phyloP scores from a whole-genome alignment of 2,113 vertebrate species.

The Cyrtonyx montezumae region DNA sequence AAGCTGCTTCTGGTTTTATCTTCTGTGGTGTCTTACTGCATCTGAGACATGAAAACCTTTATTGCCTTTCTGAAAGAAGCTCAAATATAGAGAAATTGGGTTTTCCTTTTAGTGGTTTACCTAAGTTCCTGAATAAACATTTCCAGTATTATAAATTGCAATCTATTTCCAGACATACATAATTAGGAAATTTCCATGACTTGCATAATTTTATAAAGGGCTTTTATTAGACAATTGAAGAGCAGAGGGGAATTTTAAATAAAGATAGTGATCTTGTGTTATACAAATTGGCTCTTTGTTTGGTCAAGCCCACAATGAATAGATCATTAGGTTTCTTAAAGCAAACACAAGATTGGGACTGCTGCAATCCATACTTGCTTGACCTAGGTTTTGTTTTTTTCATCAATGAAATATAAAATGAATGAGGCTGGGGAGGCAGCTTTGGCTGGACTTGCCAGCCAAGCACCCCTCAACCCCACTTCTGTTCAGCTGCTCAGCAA shows the following conservation, averaged over 20 bases:
- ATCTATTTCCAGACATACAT: neutral
- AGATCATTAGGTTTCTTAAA: neutral
- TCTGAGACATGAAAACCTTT: neutral
- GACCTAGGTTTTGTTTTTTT: neutral
- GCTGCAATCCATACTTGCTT: rapidly evolving
- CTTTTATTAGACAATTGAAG: slow-evolving; percentile 10
- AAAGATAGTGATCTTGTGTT: neutral
- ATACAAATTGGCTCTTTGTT: neutral
- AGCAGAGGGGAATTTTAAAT: neutral
- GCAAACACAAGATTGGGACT: neutral
- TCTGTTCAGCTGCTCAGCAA: neutral
- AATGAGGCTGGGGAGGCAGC: neutral
- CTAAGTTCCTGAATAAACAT: neutral
- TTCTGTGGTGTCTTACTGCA: neutral
- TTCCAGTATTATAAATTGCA: neutral
- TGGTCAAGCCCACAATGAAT: neutral
- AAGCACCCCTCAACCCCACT: neutral
- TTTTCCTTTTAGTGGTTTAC: neutral
- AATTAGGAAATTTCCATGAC: neutral
- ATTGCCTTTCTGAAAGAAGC: neutral
- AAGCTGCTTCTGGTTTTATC: neutral
- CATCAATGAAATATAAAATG: neutral
- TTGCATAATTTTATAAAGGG: neutral
- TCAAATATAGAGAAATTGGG: neutral
- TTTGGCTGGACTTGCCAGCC: neutral